Conservation (phyloP, 2,888 invertebrate genomes). For the Ectobius pallidus region DNA sequence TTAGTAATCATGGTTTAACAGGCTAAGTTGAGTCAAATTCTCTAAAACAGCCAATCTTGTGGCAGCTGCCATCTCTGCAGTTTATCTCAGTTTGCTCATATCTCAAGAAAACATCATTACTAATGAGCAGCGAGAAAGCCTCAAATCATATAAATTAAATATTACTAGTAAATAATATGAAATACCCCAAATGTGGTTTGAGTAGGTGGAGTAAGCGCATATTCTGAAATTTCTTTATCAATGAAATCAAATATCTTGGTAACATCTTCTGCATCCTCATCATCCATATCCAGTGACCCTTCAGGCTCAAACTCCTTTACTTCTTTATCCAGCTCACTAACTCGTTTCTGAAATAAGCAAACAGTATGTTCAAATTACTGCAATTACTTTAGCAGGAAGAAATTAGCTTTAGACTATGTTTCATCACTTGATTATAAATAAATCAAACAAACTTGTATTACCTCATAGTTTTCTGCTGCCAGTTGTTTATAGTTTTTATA, state of each 20-base stretch:
- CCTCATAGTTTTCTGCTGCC: slow-evolving; percentile 69
- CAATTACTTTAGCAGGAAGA: neutral
- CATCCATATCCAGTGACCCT: slow-evolving; percentile 54
- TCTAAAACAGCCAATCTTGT: too few species aligned
- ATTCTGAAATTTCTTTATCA: slow-evolving; percentile 55
- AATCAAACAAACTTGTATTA: slow-evolving; percentile 34
- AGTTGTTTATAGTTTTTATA: slow-evolving; percentile 67
- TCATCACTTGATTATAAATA: neutral
- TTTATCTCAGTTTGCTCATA: too few species aligned
- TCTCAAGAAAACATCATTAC: too few species aligned
- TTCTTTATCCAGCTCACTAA: slow-evolving; percentile 66
- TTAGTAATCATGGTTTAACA: too few species aligned
- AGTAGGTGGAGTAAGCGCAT: slow-evolving; percentile 16
- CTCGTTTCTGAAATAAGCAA: slow-evolving; percentile 61
- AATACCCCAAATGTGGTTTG: slow-evolving; percentile 62
- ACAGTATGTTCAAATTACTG: neutral
- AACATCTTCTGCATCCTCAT: slow-evolving; percentile 64
- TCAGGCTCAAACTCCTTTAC: slow-evolving; percentile 58
- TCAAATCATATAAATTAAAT: too few species aligned
- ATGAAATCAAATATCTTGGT: slow-evolving; percentile 74
- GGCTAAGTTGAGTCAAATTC: too few species aligned
- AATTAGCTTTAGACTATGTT: neutral
- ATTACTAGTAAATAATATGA: too few species aligned
- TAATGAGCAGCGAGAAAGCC: too few species aligned
- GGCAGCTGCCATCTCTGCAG: too few species aligned